These are phyloP conservation scores for Acleris cristana DNA, from an alignment of 2,888 invertebrate species.

Conservation along the genomic window DNA sequence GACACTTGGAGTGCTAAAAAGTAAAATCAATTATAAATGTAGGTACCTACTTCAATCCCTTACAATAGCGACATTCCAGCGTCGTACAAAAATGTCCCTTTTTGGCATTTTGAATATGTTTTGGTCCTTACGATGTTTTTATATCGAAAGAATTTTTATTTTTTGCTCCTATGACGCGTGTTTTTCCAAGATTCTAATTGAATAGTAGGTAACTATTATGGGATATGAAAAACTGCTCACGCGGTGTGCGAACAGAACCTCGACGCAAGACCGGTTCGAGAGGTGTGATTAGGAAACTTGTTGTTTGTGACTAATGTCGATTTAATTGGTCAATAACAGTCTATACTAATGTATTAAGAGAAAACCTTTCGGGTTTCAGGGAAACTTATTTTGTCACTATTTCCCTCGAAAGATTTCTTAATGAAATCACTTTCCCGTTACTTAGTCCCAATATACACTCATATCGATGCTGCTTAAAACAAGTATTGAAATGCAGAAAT, in stretches of 20 bases:
- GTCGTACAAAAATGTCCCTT: constrained; percentile 1
- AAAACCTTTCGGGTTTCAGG: constrained; percentile 30
- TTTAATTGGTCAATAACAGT: constrained; percentile 39
- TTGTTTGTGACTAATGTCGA: constrained; percentile 37
- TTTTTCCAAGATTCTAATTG: constrained; percentile 3
- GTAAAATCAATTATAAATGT: constrained; percentile 13
- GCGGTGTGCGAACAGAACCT: constrained; percentile 13
- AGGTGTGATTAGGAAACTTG: constrained; percentile 42
- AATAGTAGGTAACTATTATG: constrained; percentile 36
- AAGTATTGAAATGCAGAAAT: constrained; percentile 76
- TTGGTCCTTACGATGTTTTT: no score
- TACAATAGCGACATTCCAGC: background rate
- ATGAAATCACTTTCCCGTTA: no score
- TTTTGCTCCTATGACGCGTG: background rate
- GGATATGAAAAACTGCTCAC: constrained; percentile 17
- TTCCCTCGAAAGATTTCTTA: background rate
- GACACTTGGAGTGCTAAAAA: constrained; percentile 38
- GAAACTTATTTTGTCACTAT: constrained; percentile 3
- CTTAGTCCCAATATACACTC: background rate
- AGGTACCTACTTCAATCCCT: background rate
- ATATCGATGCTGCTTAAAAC: constrained; percentile 39
- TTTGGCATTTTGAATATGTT: no score
- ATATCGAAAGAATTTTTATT: no score
- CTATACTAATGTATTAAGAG: constrained; percentile 15
- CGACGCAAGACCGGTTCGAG: constrained; percentile 40